These are phyloP conservation scores for Lophura swinhoii DNA, from an alignment of 2,797 vertebrate genomes.

Conservation along the genomic window DNA sequence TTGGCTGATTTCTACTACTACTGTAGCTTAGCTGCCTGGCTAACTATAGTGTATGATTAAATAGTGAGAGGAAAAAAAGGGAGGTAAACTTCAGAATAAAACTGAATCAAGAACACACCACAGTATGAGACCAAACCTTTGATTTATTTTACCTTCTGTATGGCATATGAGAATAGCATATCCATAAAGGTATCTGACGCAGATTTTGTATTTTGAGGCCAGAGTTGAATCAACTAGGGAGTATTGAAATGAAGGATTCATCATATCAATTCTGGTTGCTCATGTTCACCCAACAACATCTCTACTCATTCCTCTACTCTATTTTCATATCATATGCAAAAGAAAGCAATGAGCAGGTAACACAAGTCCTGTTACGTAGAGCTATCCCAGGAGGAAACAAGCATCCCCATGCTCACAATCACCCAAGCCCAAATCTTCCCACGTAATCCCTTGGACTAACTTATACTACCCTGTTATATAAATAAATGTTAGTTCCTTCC, in stretches of 20 bases:
- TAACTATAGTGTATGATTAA: not conserved
- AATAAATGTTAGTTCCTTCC: not conserved
- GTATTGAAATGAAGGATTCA: not conserved
- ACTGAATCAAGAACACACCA: not conserved
- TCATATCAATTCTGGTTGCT: not conserved
- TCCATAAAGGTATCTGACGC: not conserved
- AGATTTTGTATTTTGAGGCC: not conserved
- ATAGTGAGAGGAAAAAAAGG: not conserved
- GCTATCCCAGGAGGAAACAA: not conserved
- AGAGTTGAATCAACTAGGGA: not conserved
- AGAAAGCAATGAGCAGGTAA: not conserved
- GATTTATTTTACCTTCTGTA: not conserved
- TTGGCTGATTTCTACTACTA: not conserved
- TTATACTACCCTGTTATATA: not conserved
- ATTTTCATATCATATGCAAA: not conserved
- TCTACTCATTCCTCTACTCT: not conserved
- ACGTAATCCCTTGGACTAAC: not conserved
- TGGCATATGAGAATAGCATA: not conserved
- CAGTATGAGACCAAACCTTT: not conserved
- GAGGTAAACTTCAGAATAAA: not conserved
- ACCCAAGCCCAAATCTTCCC: not conserved
- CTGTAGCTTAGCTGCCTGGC: not conserved
- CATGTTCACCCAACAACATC: not conserved
- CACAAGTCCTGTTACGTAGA: not conserved
- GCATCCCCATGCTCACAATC: rapidly evolving